Evolutionary conservation across 2,113 vertebrate genomes (phyloP).

Genomic region (Sebastes schlegelii): DNA sequence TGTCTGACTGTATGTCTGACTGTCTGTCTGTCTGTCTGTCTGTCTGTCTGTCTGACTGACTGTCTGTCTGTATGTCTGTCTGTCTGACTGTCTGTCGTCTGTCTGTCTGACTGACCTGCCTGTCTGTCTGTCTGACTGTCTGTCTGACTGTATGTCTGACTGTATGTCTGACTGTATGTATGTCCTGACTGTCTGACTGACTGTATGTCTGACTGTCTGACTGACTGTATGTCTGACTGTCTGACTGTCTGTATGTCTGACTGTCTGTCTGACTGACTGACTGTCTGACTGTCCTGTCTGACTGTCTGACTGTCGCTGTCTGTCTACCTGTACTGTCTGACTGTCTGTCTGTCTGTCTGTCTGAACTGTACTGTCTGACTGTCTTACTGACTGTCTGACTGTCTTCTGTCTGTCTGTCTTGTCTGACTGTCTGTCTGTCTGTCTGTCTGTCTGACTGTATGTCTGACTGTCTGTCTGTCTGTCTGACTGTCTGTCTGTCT

Average conservation of each 20-base stretch:
- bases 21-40: slow-evolving; percentile 9
- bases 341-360: neutral
- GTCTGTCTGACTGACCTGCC: no score
- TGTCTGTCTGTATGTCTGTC: no score
- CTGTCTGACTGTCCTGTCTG: no score
- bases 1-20: neutral
- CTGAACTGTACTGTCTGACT: no score
- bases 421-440: neutral
- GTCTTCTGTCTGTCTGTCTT: no score
- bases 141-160: slow-evolving; percentile 8
- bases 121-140: slow-evolving; percentile 13
- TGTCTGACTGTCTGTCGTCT: neutral
- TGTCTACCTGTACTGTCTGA: slow-evolving; percentile 11
- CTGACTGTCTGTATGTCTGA: neutral
- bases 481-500: neutral
- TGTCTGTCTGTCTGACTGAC: no score
- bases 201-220: slow-evolving; percentile 8
- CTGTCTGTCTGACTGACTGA: slow-evolving; percentile 15
- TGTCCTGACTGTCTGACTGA: slow-evolving; percentile 4
- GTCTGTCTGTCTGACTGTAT: slow-evolving; percentile 10
- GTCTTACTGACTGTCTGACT: neutral
- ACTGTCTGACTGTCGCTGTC: no score
- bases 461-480: neutral
- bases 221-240: slow-evolving; percentile 6
- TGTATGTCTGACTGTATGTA: slow-evolving; percentile 3